phyloP scores from a whole-genome alignment of 2,113 vertebrate species.

The Gnathonemus longibarbis region DNA sequence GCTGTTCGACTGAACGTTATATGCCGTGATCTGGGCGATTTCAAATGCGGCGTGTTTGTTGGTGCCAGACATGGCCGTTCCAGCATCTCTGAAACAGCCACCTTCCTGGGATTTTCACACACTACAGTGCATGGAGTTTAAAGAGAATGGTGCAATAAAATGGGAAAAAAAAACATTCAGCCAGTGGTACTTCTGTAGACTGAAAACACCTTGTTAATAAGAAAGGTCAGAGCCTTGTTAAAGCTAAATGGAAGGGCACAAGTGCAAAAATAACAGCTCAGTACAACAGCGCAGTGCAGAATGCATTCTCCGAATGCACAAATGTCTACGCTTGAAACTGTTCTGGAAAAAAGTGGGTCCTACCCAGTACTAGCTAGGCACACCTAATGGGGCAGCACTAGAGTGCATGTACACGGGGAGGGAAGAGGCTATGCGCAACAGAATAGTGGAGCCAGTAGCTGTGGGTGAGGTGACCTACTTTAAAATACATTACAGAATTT shows the following conservation, averaged over 20 bases:
- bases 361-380: not conserved
- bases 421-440: not conserved
- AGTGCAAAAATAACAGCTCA: not conserved
- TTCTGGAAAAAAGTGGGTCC: not conserved
- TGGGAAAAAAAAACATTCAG: not conserved
- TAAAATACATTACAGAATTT: constrained; percentile 5
- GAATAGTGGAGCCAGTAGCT: not conserved
- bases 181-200: not conserved
- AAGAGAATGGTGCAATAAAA: not conserved
- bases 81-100: not conserved
- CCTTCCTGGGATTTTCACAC: not conserved
- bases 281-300: not conserved
- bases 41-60: not conserved
- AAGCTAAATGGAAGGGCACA: not conserved
- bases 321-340: not conserved
- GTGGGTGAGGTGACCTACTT: not conserved
- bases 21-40: not conserved
- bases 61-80: not conserved
- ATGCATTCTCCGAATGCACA: not conserved
- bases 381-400: not conserved
- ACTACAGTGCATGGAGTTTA: not conserved
- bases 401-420: not conserved
- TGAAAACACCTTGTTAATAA: not conserved
- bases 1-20: not conserved
- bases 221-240: not conserved